Evolutionary conservation across 2,797 vertebrate genomes (phyloP), one percentile per base, ranked within the genome.

Genomic region (Anguilla pacifica): DNA sequence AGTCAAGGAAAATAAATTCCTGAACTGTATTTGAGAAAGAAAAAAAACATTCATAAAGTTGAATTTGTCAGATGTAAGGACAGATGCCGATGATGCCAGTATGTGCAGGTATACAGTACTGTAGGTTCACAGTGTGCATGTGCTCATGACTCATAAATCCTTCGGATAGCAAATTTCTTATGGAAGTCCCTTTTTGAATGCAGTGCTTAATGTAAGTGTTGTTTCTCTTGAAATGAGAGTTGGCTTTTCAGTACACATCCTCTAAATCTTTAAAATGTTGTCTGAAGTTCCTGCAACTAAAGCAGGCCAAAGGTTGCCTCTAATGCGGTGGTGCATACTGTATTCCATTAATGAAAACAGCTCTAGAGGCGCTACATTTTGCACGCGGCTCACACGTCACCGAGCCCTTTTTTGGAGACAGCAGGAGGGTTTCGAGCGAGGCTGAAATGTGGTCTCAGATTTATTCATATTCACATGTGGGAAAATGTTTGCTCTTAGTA

Each of bases 401-500:
- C 31, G 39, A 46, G 74, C 39, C 74, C 19, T 31, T 49, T 31
- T 49, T 25, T 13, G 25, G 9, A 46, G 19, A 49, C 43, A 19
- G 17, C 39, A 19, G 39, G 39, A 43, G 39, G 39, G 39, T 79
- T 79, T 79, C 39, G 6, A 49, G 79, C 6, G 51, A 3, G 11
- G 46, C 43, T 82, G 46, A 49, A 51, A 82, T 10, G 10, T 51
- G 10, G 72, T 77, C 72, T 77, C 72, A 77, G 46, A 51, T 82
- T 49, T 51, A 25, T 49, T 46, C 79, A 61, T 61, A 31, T 35
- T 85, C 83, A 43, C 25, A 51, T 82, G 15, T 51, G 79, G 22
- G 79, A 82, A 82, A 82, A 82, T 82, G 79, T 82, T 82, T 82
- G 43, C 79, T 49, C 79, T 51, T 22, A 49, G 43, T 82, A 82